Percentiles rank a stretch among this genome's conserved stretches.
Evolutionary conservation across 23 tunicate species (phyloP).

Genomic region (Trididemnum nubilum): DNA sequence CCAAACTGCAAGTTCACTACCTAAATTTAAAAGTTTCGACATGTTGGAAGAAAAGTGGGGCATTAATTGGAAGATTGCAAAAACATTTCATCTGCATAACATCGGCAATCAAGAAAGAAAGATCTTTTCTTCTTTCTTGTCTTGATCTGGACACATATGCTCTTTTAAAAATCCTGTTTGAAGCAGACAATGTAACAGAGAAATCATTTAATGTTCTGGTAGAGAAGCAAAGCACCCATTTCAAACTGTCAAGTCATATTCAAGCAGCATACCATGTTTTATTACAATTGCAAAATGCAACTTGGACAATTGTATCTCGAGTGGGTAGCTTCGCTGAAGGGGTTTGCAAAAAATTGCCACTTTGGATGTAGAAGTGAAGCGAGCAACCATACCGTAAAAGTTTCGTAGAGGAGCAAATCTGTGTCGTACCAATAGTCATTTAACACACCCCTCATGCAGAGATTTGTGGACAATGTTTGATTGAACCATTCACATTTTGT

Average conservation of each 20-base stretch:
- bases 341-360: background rate
- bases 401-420: conserved; percentile 22
- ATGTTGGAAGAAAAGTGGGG: conserved; percentile 12
- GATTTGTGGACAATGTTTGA: background rate
- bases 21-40: background rate
- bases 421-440: conserved; percentile 2
- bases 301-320: conserved; percentile 5
- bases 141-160: conserved; percentile 8
- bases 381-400: conserved; percentile 1
- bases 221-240: background rate
- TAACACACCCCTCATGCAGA: conserved; percentile 20
- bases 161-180: background rate
- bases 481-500: background rate
- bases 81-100: background rate
- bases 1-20: background rate
- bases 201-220: background rate
- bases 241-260: background rate
- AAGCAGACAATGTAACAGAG: background rate
- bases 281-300: conserved; percentile 14
- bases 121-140: conserved; percentile 3
- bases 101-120: background rate
- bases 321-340: background rate
- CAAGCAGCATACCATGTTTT: background rate
- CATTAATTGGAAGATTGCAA: background rate
- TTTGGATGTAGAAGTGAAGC: conserved; percentile 16